Conservation (phyloP, 2,888 invertebrate species). For the Tetrapedia diversipes region DNA sequence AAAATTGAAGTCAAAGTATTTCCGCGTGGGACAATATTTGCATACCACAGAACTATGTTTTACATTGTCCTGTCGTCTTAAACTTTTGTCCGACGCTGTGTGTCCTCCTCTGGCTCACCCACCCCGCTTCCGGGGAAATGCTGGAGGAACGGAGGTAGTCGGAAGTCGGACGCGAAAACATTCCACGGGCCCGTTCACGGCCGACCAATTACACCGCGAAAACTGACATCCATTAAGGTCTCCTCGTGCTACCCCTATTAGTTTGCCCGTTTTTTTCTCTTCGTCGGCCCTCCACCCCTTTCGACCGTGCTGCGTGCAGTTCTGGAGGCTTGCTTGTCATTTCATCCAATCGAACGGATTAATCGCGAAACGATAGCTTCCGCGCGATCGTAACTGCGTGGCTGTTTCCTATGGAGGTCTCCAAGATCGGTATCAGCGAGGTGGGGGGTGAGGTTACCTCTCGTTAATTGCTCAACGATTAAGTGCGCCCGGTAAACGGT, state of each 20-base stretch:
- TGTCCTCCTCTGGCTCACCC: too few species aligned
- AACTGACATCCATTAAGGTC: conserved; percentile 64
- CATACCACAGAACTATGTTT: too few species aligned
- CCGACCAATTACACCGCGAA: conserved; percentile 60
- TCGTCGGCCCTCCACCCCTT: too few species aligned
- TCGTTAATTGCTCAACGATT: background rate
- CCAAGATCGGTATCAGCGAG: too few species aligned
- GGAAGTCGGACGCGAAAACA: conserved; percentile 55
- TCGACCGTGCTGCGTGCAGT: background rate
- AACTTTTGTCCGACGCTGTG: too few species aligned
- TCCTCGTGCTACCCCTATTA: conserved; percentile 53
- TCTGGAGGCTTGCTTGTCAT: conserved; percentile 5
- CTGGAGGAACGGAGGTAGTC: conserved; percentile 39
- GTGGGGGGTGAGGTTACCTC: too few species aligned
- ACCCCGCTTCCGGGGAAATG: conserved; percentile 21
- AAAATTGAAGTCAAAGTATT: too few species aligned
- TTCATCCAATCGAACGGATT: conserved; percentile 53
- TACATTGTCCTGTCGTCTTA: too few species aligned
- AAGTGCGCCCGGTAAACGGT: background rate
- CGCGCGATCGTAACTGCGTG: conserved; percentile 25
- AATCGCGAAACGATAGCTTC: conserved; percentile 62
- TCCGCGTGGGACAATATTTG: too few species aligned
- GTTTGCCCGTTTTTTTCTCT: conserved; percentile 36
- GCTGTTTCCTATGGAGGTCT: too few species aligned
- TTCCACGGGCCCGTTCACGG: conserved; percentile 44